Percentiles rank a stretch among this genome's conserved stretches.
Evolutionary conservation across 2,797 vertebrate genomes (phyloP).

Genomic region (Huso huso): DNA sequence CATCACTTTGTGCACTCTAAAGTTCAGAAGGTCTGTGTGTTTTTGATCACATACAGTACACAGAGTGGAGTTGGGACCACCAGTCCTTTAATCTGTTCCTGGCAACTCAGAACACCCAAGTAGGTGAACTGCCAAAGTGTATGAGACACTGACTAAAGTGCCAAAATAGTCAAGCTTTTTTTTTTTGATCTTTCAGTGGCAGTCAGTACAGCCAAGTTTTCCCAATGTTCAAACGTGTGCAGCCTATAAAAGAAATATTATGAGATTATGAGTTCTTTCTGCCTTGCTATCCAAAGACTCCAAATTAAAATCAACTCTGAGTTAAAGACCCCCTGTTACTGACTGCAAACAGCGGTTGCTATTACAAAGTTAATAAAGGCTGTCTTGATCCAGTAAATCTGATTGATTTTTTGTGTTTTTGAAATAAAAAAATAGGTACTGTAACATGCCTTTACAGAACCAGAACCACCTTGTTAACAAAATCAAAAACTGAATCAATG

Average conservation of each 20-base stretch:
- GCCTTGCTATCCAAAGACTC: not conserved
- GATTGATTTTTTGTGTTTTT: not conserved
- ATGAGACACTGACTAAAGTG: not conserved
- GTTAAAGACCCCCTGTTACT: not conserved
- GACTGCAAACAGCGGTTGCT: not conserved
- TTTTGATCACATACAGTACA: not conserved
- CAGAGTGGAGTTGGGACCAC: conserved; percentile 13
- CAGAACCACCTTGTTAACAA: conserved; percentile 4
- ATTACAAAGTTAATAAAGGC: conserved; percentile 1
- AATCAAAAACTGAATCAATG: no score
- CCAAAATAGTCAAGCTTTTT: no score
- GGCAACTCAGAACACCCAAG: conserved; percentile 31
- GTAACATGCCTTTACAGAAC: no score
- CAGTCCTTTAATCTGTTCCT: conserved; percentile 24
- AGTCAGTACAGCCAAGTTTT: no score
- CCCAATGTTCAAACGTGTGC: no score
- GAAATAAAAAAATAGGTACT: no score
- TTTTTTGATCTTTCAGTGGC: no score
- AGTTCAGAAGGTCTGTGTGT: conserved; percentile 2
- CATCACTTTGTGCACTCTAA: no score
- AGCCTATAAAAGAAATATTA: no score
- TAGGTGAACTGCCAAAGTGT: conserved; percentile 19
- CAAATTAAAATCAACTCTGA: not conserved
- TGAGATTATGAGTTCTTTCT: conserved; percentile 2
- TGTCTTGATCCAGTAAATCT: not conserved